Evolutionary conservation across 1,140 invertebrate genomes (phyloP).

Genomic region (Cherax destructor): DNA sequence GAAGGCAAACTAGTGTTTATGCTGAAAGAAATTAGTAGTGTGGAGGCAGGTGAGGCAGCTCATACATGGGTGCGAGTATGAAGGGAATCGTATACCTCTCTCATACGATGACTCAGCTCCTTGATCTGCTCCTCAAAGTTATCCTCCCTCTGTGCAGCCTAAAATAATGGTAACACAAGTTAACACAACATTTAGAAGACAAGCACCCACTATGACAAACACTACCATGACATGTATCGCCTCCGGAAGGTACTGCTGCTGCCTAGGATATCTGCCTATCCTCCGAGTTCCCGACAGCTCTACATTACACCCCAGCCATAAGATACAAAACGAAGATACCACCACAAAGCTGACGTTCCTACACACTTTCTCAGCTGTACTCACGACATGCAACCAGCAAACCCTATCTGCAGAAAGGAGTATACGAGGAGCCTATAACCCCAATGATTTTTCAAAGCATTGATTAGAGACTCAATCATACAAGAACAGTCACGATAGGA

Average conservation of each 20-base stretch:
- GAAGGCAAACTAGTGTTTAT: not conserved
- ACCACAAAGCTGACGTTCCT: not conserved
- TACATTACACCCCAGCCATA: not conserved
- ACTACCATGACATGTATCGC: not conserved
- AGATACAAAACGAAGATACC: not conserved
- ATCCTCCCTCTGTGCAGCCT: constrained; percentile 77
- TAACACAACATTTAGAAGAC: not conserved
- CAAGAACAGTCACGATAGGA: not conserved
- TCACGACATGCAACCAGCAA: too few species aligned
- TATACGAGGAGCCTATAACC: too few species aligned
- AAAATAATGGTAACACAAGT: constrained; percentile 30
- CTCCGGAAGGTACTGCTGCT: not conserved
- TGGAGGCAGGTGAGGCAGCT: not conserved
- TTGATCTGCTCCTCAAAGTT: constrained; percentile 81
- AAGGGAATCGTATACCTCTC: constrained; percentile 75
- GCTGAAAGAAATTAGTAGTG: not conserved
- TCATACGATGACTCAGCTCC: constrained; percentile 78
- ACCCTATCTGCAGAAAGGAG: too few species aligned
- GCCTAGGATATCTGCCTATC: not conserved
- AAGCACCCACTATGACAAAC: not conserved
- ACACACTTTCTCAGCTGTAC: not conserved
- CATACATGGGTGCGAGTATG: not conserved
- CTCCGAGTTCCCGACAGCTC: not conserved
- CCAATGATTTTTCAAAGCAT: not conserved
- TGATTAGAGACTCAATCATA: not conserved